A percentile compares a stretch with the other conserved stretches of the same genome.
Evolutionary conservation across 2,888 invertebrate species (phyloP).

Genomic region (Mesorhabditis belari): DNA sequence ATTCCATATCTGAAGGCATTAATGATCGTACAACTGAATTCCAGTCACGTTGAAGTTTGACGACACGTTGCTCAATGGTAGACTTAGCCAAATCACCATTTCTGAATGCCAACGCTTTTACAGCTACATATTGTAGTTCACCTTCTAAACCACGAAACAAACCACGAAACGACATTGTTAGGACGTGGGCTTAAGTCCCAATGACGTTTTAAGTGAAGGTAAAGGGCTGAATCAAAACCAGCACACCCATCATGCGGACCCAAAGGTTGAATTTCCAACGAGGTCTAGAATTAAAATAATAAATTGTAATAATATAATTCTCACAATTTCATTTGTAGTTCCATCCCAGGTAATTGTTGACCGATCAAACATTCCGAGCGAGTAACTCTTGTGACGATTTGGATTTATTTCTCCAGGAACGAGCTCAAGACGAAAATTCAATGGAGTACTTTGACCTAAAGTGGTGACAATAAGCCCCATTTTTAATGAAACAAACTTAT

Average conservation of each 20-base stretch:
- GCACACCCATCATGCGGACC: conserved; percentile 19
- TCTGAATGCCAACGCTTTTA: not conserved
- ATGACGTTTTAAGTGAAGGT: conserved; percentile 37
- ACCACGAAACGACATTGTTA: conserved; percentile 26
- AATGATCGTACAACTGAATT: conserved; percentile 28
- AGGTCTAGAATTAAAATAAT: no score
- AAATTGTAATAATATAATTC: not conserved
- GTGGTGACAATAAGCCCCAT: not conserved
- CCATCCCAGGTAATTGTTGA: not conserved
- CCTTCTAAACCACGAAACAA: conserved; percentile 17
- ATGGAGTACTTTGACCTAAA: conserved; percentile 35
- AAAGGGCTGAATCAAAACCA: conserved; percentile 27
- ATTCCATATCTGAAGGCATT: conserved; percentile 30
- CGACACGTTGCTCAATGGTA: conserved; percentile 17
- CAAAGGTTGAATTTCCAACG: conserved; percentile 5
- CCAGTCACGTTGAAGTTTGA: conserved; percentile 32
- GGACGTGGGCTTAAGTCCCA: conserved; percentile 41
- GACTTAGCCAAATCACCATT: not conserved
- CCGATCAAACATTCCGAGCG: conserved; percentile 16
- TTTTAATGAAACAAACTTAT: conserved; percentile 7
- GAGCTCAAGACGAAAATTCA: conserved; percentile 20
- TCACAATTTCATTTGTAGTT: not conserved
- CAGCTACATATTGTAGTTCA: not conserved
- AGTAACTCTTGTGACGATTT: conserved; percentile 13
- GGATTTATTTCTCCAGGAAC: conserved; percentile 2